Conservation (phyloP, 2,113 vertebrate genomes). For the Dendrocopos noguchii region DNA sequence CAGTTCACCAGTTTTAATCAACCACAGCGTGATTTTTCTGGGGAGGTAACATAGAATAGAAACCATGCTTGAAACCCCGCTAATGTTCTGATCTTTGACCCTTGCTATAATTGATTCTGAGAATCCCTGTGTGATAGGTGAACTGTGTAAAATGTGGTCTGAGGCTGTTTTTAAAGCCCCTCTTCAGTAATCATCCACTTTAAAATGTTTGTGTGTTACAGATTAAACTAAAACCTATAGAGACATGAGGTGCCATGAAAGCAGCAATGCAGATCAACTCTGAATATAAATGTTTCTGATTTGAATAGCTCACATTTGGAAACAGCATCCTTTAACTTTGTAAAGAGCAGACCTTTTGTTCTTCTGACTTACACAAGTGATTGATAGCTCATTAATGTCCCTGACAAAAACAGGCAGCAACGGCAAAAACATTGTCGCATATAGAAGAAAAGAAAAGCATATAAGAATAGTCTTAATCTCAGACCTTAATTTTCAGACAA, state of each 20-base stretch:
- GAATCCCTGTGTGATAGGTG: slow-evolving; percentile 49
- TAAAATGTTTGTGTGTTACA: neutral
- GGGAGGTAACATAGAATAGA: slow-evolving; percentile 5
- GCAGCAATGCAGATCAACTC: neutral
- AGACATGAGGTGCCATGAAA: neutral
- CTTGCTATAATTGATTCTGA: slow-evolving; percentile 51
- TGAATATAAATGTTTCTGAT: slow-evolving; percentile 1
- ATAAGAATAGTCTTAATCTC: neutral
- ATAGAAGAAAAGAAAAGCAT: neutral
- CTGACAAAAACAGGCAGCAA: neutral
- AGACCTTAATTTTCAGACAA: neutral
- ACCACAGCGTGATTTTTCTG: neutral
- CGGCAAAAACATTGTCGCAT: neutral
- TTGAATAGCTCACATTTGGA: slow-evolving; percentile 7
- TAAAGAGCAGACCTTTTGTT: slow-evolving; percentile 48
- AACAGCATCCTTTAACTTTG: slow-evolving; percentile 25
- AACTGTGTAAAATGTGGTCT: slow-evolving; percentile 59
- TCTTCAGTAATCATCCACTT: slow-evolving; percentile 1
- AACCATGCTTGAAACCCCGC: neutral
- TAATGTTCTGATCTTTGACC: slow-evolving; percentile 59
- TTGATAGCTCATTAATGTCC: slow-evolving; percentile 46
- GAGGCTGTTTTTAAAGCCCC: slow-evolving; percentile 27
- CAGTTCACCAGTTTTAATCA: slow-evolving; percentile 37
- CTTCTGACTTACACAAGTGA: slow-evolving; percentile 31
- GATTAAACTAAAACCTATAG: neutral